These are phyloP conservation scores for Progne subis DNA, from an alignment of 2,113 vertebrate species.

Conservation along the genomic window DNA sequence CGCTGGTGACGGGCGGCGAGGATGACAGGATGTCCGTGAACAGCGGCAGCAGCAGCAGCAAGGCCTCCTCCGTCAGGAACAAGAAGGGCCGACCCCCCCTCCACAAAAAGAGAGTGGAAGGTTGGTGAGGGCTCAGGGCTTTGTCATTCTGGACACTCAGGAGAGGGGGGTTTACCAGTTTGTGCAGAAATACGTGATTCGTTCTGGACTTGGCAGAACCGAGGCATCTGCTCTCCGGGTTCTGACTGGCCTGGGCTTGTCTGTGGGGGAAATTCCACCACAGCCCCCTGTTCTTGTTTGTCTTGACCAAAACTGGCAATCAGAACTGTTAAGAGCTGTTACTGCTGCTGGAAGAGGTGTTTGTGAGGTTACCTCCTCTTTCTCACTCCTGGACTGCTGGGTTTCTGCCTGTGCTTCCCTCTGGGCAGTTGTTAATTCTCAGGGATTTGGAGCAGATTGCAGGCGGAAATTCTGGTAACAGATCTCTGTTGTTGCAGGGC, in stretches of 20 bases:
- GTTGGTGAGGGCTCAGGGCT: slow-evolving; percentile 68
- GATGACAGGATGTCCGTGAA: slow-evolving; percentile 97
- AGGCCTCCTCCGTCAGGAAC: slow-evolving; percentile 92
- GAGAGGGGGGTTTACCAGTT: background rate
- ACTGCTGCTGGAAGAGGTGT: background rate
- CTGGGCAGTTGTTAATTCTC: background rate
- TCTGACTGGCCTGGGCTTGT: fast-evolving
- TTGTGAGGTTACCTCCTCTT: background rate
- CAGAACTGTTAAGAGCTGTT: background rate
- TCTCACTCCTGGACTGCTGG: background rate
- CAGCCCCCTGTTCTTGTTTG: background rate
- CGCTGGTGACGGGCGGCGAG: slow-evolving; percentile 92
- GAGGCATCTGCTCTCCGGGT: background rate
- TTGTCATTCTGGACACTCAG: background rate
- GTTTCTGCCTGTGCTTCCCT: background rate
- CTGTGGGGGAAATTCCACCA: background rate
- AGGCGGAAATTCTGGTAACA: background rate
- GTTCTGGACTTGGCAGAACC: background rate
- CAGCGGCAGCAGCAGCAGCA: slow-evolving; percentile 94
- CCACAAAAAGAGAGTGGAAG: slow-evolving; percentile 94
- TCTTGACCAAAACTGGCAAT: background rate
- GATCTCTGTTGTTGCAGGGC: background rate
- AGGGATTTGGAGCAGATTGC: background rate
- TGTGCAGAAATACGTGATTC: fast-evolving
- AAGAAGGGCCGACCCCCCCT: slow-evolving; percentile 94